phyloP scores from a whole-genome alignment of 2,797 vertebrate species.

The Enteromius viviparus region DNA sequence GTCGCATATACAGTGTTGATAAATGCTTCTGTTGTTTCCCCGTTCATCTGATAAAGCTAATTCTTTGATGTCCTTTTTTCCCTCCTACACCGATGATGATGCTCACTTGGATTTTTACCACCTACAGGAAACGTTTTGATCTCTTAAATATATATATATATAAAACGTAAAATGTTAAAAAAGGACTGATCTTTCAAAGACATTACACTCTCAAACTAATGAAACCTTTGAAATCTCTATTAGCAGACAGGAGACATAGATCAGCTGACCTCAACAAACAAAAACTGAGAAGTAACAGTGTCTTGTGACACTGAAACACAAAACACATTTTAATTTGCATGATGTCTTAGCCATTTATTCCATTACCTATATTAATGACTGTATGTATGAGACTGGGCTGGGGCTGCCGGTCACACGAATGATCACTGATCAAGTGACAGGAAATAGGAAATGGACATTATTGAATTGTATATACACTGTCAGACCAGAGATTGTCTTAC shows the following conservation, averaged over 20 bases:
- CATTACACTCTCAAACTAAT: neutral
- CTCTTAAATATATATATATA: neutral
- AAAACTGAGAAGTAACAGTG: neutral
- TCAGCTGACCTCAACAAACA: neutral
- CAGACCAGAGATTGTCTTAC: neutral
- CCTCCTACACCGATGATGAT: slow-evolving; percentile 4
- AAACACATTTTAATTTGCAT: neutral
- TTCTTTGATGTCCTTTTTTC: neutral
- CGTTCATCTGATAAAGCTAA: slow-evolving; percentile 7
- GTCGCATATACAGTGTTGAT: neutral
- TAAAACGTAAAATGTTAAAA: neutral
- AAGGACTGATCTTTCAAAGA: neutral
- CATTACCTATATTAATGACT: neutral
- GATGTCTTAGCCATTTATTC: neutral
- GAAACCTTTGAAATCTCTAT: neutral
- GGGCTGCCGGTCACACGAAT: neutral
- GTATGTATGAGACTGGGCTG: neutral
- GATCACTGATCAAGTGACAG: neutral
- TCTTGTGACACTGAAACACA: neutral
- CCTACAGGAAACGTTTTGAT: slow-evolving; percentile 5
- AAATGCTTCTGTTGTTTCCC: neutral
- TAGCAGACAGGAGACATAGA: neutral
- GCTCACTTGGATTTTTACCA: neutral
- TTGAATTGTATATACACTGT: too few relatives aligned
- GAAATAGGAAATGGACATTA: neutral